Evolutionary conservation across 2,797 vertebrate species (phyloP).

Genomic region (Stomatorhinus walkeri): DNA sequence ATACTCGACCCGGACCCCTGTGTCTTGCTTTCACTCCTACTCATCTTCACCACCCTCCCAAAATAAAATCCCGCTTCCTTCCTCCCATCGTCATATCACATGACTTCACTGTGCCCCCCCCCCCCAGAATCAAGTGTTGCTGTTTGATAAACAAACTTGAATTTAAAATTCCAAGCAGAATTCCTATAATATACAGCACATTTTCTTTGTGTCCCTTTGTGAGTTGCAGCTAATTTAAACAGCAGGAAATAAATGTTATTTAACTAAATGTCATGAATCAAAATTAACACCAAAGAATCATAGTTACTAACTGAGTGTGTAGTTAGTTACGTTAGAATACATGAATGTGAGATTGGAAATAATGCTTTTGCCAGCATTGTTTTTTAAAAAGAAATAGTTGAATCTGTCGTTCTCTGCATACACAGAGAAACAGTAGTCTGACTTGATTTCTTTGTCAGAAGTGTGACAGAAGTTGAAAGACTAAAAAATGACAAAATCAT

Average conservation of each 20-base stretch:
- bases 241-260: not conserved
- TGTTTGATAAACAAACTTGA: not conserved
- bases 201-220: not conserved
- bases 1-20: not conserved
- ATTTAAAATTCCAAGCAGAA: not conserved
- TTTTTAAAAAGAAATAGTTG: not conserved
- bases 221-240: not conserved
- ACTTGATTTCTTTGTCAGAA: not conserved
- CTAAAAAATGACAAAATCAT: not conserved
- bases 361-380: not conserved
- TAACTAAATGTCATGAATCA: not conserved
- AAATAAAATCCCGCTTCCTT: not conserved
- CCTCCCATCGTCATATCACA: not conserved
- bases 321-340: not conserved
- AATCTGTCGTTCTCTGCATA: not conserved
- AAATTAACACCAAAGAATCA: not conserved
- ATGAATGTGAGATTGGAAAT: not conserved
- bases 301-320: not conserved
- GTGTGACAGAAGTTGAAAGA: not conserved
- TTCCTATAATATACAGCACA: not conserved
- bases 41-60: not conserved
- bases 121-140: not conserved
- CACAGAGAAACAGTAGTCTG: not conserved
- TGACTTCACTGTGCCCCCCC: not conserved
- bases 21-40: not conserved